phyloP scores from a whole-genome alignment of 2,113 vertebrate species.

The Eptesicus fuscus region DNA sequence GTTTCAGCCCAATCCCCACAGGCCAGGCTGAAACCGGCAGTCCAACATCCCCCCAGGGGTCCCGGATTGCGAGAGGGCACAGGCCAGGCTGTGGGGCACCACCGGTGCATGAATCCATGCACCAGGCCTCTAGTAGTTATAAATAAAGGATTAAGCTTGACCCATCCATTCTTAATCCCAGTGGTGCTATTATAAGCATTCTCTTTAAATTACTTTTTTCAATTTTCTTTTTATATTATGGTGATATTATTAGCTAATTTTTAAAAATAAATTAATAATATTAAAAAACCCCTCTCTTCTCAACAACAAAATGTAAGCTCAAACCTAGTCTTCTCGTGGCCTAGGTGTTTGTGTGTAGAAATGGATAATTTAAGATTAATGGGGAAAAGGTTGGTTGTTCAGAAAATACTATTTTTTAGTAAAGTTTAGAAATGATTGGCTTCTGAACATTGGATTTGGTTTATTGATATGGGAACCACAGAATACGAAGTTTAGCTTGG shows the following conservation, averaged over 20 bases:
- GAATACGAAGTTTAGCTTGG: not conserved
- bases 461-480: not conserved
- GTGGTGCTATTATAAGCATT: not conserved
- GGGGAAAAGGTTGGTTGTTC: not conserved
- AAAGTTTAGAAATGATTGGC: not conserved
- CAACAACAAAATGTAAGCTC: not conserved
- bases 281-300: not conserved
- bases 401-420: constrained; percentile 22
- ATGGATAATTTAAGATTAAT: not conserved
- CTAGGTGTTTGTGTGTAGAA: accelerated
- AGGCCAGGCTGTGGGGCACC: too few relatives aligned
- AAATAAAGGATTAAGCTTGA: not conserved
- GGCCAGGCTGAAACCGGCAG: too few relatives aligned
- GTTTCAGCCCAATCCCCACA: too few relatives aligned
- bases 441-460: not conserved
- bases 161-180: not conserved
- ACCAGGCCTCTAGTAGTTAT: not conserved
- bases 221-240: not conserved
- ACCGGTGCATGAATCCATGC: too few relatives aligned
- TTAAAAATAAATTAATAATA: not conserved
- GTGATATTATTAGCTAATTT: not conserved
- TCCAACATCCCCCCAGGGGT: too few relatives aligned
- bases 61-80: too few relatives aligned
- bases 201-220: not conserved
- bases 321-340: not conserved